Base-by-base conservation (phyloP, 2,888 invertebrate genomes). In the Melanchra persicariae region DNA sequence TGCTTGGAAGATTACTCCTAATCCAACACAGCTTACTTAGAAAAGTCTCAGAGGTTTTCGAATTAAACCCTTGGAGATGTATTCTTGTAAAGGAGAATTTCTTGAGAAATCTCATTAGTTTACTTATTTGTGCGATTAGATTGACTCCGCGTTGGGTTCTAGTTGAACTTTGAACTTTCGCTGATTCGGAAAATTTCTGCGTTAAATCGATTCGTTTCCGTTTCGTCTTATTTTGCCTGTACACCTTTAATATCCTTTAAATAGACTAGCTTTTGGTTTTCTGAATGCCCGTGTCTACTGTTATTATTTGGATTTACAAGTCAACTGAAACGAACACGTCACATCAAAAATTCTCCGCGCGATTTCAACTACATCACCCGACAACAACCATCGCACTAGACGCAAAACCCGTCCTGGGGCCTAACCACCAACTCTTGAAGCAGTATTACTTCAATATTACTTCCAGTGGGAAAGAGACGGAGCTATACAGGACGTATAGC, bases 71-170 rank as follows among this genome's bases (percentile, higher is more conserved):
- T 74, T 37, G 47, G 47, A 75, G 40, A 80, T 57, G 51, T 59
- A 71, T 75, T 64, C 65, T 74, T 74, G 47, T 17, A 22, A 37
- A 26, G 40, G 80, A 57, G n/a, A 57, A 47, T 43, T 80, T 74
- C 75, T 40, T 52, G 22, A 3, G 58, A 58, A 75, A 73, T 61
- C 62, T 79, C 49, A 79, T 74, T 74, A 60, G 79, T 55, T 61
- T 43, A 37, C 34, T n/a, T 72, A 47, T 79, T 74, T 79, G 49
- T 54, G 62, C 15, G 51, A 80, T 54, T 55, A 55, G 43, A 71
- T 74, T 64, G 81, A 58, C 24, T 80, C 45, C 6, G 30, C 45
- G n/a, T 52, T 43, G 52, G 19, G 17, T 55, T 62, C 17, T 22
- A 34, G 19, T 22, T 60, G 60, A 79, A 71, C 73, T 72, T 43